A percentile compares a stretch with the other conserved stretches of the same genome.
phyloP scores from a whole-genome alignment of 2,888 invertebrate genomes.

The Dryobota labecula region DNA sequence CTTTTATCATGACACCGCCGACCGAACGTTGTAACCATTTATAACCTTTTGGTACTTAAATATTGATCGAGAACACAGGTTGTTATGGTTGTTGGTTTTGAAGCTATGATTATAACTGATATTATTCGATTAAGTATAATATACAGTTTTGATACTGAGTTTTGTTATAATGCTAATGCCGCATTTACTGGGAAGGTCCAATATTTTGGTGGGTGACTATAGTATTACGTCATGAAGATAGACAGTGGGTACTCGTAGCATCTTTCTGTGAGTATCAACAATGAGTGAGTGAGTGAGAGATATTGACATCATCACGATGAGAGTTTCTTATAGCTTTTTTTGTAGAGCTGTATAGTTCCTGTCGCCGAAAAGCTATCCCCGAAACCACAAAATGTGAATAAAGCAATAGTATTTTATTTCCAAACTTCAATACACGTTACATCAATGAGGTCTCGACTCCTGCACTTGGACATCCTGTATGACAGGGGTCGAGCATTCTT shows the following conservation, averaged over 20 bases:
- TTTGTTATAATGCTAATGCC: neutral
- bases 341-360: neutral
- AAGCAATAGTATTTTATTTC: too few species aligned
- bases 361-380: neutral
- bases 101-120: slow-evolving; percentile 44
- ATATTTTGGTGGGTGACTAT: neutral
- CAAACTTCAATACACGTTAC: too few species aligned
- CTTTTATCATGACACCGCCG: slow-evolving; percentile 82
- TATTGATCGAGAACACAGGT: slow-evolving; percentile 66
- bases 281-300: too few species aligned
- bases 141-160: neutral
- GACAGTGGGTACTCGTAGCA: neutral
- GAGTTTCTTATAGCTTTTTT: neutral
- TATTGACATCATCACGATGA: neutral
- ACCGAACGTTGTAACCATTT: slow-evolving; percentile 72
- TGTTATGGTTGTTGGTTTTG: slow-evolving; percentile 67
- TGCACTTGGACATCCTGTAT: too few species aligned
- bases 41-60: slow-evolving; percentile 76
- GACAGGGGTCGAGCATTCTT: too few species aligned
- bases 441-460: too few species aligned
- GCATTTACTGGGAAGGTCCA: neutral
- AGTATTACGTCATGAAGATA: neutral
- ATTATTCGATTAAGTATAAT: slow-evolving; percentile 8
- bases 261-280: too few species aligned
- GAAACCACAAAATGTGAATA: neutral